Evolutionary conservation across 37 sponge, comb jelly and placozoan genomes (phyloP), one percentile per base, ranked within the genome.

Genomic region (Halisarca cf. caerulea): DNA sequence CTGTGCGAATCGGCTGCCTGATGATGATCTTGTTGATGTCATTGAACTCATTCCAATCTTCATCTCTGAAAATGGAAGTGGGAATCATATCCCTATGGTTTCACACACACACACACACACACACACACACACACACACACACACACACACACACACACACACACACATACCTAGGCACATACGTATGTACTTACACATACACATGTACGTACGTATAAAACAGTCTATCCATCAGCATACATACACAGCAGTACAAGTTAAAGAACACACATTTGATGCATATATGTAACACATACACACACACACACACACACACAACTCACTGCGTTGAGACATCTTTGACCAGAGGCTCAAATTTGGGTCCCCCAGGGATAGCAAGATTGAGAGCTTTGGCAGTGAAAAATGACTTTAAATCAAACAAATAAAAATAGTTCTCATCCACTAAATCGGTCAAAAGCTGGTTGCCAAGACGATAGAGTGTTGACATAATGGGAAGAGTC

Each of bases 21-120:
- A 99, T 99, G 32, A 99, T 99, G 80, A 99, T 99, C 94, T 99
- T 99, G 94, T 99, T 99, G 74, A 99, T 96, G 69, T 99, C 99
- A 83, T 99, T 99, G 88, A 99, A 99, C 87, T 99, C 99, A 83
- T 99, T 99, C 99, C 99, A 99, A 53, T 99, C 99, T 74, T 99
- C 99, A 58, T 99, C 99, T 42, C 95, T 97, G 45, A 40, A 40
- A 74, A 37, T 1, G 17, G 8, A 15, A 28, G n/a, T 20, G 6
- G 51, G 51, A 47, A 47, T n/a, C 51, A 11, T 14, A 47, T 47
- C 51, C 11, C 51, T 14, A 47, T 47, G n/a, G n/a, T n/a, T n/a
- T n/a, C n/a, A n/a, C n/a, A n/a, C n/a, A n/a, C n/a, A n/a, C n/a
- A n/a, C n/a, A n/a, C n/a, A n/a, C n/a, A n/a, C n/a, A n/a, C n/a